These are phyloP conservation scores for cattle (Bos taurus) DNA, from an alignment of 2,113 vertebrate genomes.

Conservation along the genomic window DNA sequence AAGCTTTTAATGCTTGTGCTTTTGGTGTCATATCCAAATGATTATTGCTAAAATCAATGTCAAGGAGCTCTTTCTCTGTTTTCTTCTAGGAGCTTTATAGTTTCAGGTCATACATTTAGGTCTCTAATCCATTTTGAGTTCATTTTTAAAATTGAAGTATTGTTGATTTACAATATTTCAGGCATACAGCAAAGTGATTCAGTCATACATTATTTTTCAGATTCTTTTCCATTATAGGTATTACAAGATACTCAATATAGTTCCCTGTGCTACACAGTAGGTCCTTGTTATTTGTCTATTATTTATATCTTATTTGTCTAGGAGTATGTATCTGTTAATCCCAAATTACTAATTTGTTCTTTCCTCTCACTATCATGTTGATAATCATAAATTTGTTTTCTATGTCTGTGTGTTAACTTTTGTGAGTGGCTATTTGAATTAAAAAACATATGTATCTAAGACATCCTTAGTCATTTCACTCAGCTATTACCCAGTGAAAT, in stretches of 20 bases:
- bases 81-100: neutral
- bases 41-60: neutral
- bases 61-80: neutral
- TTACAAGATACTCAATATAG: neutral
- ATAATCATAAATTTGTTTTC: neutral
- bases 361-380: neutral
- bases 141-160: neutral
- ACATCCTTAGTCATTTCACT: neutral
- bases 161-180: neutral
- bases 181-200: neutral
- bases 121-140: neutral
- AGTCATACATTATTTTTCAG: neutral
- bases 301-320: neutral
- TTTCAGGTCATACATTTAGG: neutral
- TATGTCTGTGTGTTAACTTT: neutral
- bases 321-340: neutral
- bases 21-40: neutral
- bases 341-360: neutral
- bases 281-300: neutral
- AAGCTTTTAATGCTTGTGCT: neutral
- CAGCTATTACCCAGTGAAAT: neutral
- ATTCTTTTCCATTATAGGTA: neutral
- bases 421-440: neutral
- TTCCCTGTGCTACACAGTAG: neutral
- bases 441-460: neutral